phyloP scores from a whole-genome alignment of 2,797 vertebrate genomes.

The Peromyscus eremicus region DNA sequence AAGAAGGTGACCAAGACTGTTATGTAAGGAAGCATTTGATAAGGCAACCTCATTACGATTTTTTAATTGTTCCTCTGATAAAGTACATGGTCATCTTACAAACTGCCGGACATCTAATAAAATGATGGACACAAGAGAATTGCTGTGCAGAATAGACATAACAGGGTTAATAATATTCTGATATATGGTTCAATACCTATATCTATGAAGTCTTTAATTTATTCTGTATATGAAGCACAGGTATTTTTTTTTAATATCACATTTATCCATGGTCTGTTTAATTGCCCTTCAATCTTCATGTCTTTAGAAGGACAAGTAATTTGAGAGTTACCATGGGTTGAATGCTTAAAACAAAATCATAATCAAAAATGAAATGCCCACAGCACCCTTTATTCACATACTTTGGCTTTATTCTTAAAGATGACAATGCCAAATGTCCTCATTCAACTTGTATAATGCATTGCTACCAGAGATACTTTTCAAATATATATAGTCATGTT shows the following conservation, averaged over 20 bases:
- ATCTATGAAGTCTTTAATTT: neutral
- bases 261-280: neutral
- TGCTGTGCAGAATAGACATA: neutral
- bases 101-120: constrained; percentile 38
- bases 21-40: neutral
- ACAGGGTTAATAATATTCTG: neutral
- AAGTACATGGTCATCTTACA: neutral
- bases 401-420: neutral
- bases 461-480: neutral
- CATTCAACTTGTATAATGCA: neutral
- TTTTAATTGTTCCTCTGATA: neutral
- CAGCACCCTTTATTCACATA: neutral
- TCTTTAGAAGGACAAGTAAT: neutral
- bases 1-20: neutral
- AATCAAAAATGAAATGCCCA: neutral
- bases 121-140: constrained; percentile 25
- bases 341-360: neutral
- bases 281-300: neutral
- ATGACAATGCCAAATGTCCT: neutral
- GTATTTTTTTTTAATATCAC: neutral
- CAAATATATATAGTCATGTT: neutral
- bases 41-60: neutral
- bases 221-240: neutral
- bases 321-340: neutral
- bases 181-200: neutral